Base-by-base conservation (phyloP, 2,113 vertebrate genomes). In the Grus americana region DNA sequence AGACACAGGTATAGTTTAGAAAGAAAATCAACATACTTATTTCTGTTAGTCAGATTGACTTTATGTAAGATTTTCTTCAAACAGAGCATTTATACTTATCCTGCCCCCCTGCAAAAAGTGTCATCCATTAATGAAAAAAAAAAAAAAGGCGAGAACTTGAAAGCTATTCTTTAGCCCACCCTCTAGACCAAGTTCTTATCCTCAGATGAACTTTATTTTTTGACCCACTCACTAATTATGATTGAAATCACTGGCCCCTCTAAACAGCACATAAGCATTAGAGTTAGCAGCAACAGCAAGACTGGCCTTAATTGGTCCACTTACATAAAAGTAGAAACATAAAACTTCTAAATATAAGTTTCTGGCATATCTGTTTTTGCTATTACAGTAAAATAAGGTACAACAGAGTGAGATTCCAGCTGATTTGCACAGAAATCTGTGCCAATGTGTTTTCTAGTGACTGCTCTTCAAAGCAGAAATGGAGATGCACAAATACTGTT, bases 151-250 rank as follows among this genome's bases (percentile, higher is more conserved):
- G 6, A 75, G 74, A 95, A 90, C 54, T 70, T 61, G 50, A 94
- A 95, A 44, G 63, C 79, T 84, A 70, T 80, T 92, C 79, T 96
- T 94, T 95, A 93, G 71, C 66, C 83, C 75, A 74, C 32, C 42
- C 50, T 75, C 93, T 90, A 95, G 90, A 81, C 44, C 0, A 18
- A 97, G 93, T 80, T 91, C 93, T 95, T 98, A 97, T 98, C 98
- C 98, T 98, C 73, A 98, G 74, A 95, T 79, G 98, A 98, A 98
- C 98, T 98, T 97, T 94, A 95, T 97, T 93, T 98, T 98, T 97
- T 97, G 95, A 98, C 95, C 93, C 94, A 93, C 96, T 97, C 97
- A 88, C 95, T 98, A 97, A 98, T 97, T 97, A 94, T 97, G 96
- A 95, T 91, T 95, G 97, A 97, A 98, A 98, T 97, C 90, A 93